Conservation (phyloP, 2,113 vertebrate genomes). For the Rhabdornis inornatus region DNA sequence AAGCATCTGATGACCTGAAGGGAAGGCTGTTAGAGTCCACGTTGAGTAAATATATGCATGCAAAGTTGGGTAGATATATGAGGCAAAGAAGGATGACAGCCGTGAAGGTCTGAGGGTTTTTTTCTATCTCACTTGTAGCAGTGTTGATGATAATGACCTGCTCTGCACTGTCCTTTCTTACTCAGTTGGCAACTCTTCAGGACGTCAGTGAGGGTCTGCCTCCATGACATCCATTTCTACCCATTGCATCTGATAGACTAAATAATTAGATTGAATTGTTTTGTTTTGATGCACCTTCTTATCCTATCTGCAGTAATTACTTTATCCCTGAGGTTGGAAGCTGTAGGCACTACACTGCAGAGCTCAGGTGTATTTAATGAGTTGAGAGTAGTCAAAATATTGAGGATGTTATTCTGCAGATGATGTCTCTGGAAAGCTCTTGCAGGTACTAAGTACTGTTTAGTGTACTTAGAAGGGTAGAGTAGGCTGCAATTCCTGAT, state of each 20-base stretch:
- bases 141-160: accelerated
- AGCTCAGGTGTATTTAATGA: neutral
- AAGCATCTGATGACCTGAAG: neutral
- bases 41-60: neutral
- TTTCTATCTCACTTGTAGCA: neutral
- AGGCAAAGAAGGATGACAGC: neutral
- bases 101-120: neutral
- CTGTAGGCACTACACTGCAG: neutral
- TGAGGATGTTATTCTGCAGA: neutral
- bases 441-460: neutral
- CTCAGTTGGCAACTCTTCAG: neutral
- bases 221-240: neutral
- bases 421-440: neutral
- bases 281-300: neutral
- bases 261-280: neutral
- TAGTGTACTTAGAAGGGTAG: neutral
- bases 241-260: neutral
- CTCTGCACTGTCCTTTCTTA: neutral
- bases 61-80: too few species aligned
- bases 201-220: neutral
- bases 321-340: neutral
- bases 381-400: neutral
- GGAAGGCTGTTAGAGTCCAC: neutral
- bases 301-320: neutral
- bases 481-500: neutral